Base-by-base conservation (phyloP, 1,140 invertebrate genomes). In the Anagrus nilaparvatae region DNA sequence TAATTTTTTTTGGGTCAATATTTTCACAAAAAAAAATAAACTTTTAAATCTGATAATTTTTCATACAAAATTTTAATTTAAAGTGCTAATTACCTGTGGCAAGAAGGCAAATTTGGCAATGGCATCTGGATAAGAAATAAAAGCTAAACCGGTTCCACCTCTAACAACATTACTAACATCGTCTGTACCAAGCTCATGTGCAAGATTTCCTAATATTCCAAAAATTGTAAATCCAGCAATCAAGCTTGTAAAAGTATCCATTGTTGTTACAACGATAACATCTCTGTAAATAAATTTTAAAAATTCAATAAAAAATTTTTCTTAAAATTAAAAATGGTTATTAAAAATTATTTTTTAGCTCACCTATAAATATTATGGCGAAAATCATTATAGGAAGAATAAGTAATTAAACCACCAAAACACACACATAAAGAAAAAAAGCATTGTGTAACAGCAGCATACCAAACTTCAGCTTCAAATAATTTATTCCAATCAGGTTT, bases 101-200 rank as follows among this genome's bases (percentile, higher is more conserved):
- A 84, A 69, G 17, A 73, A 61, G 7, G 79, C 76, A 50, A 90
- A 84, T 55, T 87, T 84, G 9, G 83, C 74, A 35, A 93, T 82
- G 0, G 88, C 88, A 55, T 89, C 86, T 3, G 89, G 88, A 61
- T 92, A 94, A 0, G 85, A 87, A 20, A 91, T 75, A 50, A 90
- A 85, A 3, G 86, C 86, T 7, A 89, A 65, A 4, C 84, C 82
- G 30, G 80, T 74, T 2, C 82, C 83, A 3, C 77, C 78, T 4
- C 76, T 69, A 1, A 74, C 70, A 0, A 81, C 78, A 19, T 72
- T 59, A 25, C 61, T 52, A 4, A 82, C 71, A 40, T 72, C 65
- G 0, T 71, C 66, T 8, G 62, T 65, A 20, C 72, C 60, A 4
- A 78, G 58, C 49, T 79, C 75, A 44, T 77, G 61, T 5, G 78